These are phyloP conservation scores for Myxocyprinus asiaticus DNA, from an alignment of 2,113 vertebrate species.

Conservation along the genomic window DNA sequence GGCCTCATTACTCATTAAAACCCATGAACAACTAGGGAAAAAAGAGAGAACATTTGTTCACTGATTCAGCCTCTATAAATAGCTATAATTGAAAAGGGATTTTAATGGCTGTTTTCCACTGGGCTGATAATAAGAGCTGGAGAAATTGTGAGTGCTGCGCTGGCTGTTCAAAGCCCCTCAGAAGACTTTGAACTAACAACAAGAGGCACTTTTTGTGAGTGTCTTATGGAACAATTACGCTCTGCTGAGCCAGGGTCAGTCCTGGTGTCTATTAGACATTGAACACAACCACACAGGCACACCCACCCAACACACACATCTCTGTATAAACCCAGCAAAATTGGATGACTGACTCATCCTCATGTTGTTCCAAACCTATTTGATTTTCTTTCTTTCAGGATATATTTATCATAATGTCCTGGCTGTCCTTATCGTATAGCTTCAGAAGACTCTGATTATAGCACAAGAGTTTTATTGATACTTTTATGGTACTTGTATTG, in stretches of 20 bases:
- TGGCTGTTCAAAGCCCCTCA: slow-evolving; percentile 51
- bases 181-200: slow-evolving; percentile 55
- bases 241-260: slow-evolving; percentile 32
- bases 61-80: slow-evolving; percentile 59
- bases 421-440: too few relatives aligned
- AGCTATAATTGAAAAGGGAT: slow-evolving; percentile 59
- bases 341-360: not conserved
- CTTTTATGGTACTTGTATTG: too few relatives aligned
- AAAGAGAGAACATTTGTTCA: slow-evolving; percentile 54
- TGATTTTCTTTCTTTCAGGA: too few relatives aligned
- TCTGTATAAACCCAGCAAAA: not conserved
- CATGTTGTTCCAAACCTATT: too few relatives aligned
- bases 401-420: too few relatives aligned
- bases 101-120: slow-evolving; percentile 56
- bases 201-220: slow-evolving; percentile 42
- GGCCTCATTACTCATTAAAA: slow-evolving; percentile 57
- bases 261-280: not conserved
- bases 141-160: slow-evolving; percentile 27
- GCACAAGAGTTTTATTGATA: too few relatives aligned
- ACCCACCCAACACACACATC: not conserved
- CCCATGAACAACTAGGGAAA: slow-evolving; percentile 47
- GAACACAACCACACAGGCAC: not conserved
- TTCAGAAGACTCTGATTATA: too few relatives aligned
- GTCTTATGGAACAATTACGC: slow-evolving; percentile 47
- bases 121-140: slow-evolving; percentile 46